Base-by-base conservation (phyloP, 2,113 vertebrate genomes). In the Pollimyrus isidori region DNA sequence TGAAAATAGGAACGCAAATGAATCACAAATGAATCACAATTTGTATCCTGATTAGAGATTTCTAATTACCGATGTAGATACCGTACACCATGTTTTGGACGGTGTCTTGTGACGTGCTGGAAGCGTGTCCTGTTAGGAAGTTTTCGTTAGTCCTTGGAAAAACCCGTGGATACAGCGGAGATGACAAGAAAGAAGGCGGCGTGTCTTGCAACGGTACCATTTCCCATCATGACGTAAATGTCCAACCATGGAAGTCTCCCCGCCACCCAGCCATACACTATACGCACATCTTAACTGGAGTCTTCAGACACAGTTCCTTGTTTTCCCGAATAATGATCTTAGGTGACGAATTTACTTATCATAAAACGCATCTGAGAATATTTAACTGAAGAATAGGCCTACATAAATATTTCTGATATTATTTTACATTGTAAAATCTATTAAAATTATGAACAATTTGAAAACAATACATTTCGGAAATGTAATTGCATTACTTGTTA, bases 81-180 rank as follows among this genome's bases (percentile, higher is more conserved):
- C 11, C 30, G 30, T 80, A 80, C 35, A 80, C 30, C 19, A 80
- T 42, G 35, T 80, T 39, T 80, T 17, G 73, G 73, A 80, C 26
- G 73, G 73, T 17, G 73, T 80, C 73, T 42, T 80, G 35, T 80
- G 73, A 80, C 73, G 73, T 19, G 35, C 73, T 80, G 73, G 73
- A 80, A 80, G 73, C 73, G 73, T 80, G 73, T 80, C 73, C 73
- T 35, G 35, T 80, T 80, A 80, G 73, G 73, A 80, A 80, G 73
- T 80, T 42, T 19, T 19, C 30, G 5, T 7, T 42, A 15, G 42
- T 35, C n/a, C 35, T 35, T 80, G 73, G 73, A 80, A 80, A 76
- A 76, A 76, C 15, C 69, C 69, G 11, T 30, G 69, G 26, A 76
- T 35, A 39, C 35, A 76, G 69, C 26, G 69, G 30, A 76, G 69